Conservation (phyloP, 2,888 invertebrate species). For the Chaetogeoica ovagalla region DNA sequence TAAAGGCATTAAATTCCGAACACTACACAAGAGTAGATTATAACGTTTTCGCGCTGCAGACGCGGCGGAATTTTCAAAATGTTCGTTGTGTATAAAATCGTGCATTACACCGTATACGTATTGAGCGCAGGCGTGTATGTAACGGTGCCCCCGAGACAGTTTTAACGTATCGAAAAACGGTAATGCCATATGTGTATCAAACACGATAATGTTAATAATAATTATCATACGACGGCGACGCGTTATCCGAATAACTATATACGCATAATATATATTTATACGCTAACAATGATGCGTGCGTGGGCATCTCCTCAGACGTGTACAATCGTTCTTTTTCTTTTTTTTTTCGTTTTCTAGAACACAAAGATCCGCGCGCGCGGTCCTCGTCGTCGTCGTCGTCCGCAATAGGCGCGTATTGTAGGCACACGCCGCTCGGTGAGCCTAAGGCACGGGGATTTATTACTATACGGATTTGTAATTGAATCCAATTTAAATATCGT, state of each 20-base stretch:
- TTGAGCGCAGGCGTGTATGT: too few relatives aligned
- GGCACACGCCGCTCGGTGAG: background rate
- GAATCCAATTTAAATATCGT: slow-evolving; percentile 41
- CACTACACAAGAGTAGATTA: too few relatives aligned
- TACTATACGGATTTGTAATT: slow-evolving; percentile 41
- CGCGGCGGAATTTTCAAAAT: too few relatives aligned
- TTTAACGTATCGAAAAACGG: too few relatives aligned
- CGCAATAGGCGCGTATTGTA: background rate
- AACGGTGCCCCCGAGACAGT: too few relatives aligned
- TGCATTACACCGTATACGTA: too few relatives aligned
- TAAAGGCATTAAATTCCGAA: too few relatives aligned
- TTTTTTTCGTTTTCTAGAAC: background rate
- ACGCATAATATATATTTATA: too few relatives aligned
- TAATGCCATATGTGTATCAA: background rate
- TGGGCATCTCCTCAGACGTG: background rate
- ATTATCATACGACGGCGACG: slow-evolving; percentile 5
- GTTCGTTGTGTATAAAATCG: too few relatives aligned
- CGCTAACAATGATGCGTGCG: background rate
- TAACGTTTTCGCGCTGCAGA: too few relatives aligned
- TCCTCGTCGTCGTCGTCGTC: background rate
- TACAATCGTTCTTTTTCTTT: slow-evolving; percentile 24
- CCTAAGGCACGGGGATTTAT: background rate
- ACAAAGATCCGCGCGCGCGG: background rate
- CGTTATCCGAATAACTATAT: background rate
- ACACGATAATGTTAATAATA: background rate